Conservation (phyloP, 1,140 invertebrate species). For the Venustaconcha ellipsiformis region DNA sequence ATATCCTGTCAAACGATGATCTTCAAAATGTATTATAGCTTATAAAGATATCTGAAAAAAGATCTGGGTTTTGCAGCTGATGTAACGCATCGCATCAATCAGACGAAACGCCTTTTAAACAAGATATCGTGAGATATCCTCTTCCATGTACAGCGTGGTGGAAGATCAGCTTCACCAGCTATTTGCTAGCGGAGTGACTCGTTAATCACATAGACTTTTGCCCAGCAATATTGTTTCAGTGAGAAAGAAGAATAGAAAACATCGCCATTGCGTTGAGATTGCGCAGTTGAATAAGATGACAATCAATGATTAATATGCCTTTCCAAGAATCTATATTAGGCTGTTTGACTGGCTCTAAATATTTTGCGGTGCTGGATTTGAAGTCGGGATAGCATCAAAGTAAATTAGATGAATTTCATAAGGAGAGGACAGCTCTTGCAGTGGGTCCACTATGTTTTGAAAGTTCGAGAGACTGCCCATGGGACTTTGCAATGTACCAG, state of each 20-base stretch:
- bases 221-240: neutral
- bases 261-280: neutral
- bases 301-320: neutral
- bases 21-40: neutral
- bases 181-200: neutral
- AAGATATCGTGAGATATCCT: neutral
- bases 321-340: constrained; percentile 4
- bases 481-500: no score
- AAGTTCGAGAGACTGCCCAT: no score
- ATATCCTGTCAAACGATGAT: neutral
- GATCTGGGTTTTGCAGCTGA: neutral
- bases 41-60: no score
- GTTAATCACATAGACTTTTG: neutral
- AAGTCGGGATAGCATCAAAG: constrained; percentile 3
- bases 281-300: neutral
- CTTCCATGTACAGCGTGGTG: constrained; percentile 1
- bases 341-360: neutral
- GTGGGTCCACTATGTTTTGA: neutral
- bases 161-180: constrained; percentile 5
- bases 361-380: constrained; percentile 6
- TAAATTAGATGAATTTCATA: neutral
- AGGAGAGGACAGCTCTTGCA: no score
- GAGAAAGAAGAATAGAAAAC: constrained; percentile 6
- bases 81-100: constrained; percentile 4
- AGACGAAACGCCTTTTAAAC: constrained; percentile 9